phyloP scores from a whole-genome alignment of 2,797 vertebrate species.

The Siniperca scherzeri region DNA sequence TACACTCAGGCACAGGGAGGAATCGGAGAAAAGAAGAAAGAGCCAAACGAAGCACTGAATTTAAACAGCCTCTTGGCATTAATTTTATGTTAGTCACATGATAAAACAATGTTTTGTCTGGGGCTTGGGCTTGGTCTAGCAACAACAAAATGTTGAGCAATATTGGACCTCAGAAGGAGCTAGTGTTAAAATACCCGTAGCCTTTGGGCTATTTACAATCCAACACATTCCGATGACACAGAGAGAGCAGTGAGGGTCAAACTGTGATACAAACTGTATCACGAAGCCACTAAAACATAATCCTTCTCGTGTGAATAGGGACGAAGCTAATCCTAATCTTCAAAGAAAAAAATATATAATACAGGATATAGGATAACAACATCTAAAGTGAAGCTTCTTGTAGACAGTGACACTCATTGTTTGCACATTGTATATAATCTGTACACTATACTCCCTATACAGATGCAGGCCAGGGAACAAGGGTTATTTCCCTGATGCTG shows the following conservation, averaged over 20 bases:
- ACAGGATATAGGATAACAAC: constrained; percentile 10
- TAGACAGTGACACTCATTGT: not conserved
- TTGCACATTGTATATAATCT: constrained; percentile 1
- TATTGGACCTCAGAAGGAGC: not conserved
- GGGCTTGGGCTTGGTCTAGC: constrained; percentile 20
- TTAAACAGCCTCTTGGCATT: not conserved
- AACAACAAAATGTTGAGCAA: constrained; percentile 30
- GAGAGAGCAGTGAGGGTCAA: constrained; percentile 34
- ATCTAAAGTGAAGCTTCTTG: not conserved
- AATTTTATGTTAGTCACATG: constrained; percentile 24
- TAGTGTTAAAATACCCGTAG: not conserved
- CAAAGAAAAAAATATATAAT: constrained; percentile 21
- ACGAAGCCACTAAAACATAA: constrained; percentile 62
- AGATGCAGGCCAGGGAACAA: not conserved
- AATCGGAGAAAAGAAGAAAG: not conserved
- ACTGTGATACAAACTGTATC: constrained; percentile 43
- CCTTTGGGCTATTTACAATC: constrained; percentile 27
- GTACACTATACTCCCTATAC: not conserved
- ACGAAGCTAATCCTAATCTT: constrained; percentile 73
- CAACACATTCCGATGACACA: constrained; percentile 35
- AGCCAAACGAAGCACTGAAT: not conserved
- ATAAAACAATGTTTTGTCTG: constrained; percentile 29
- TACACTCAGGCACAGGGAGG: constrained; percentile 4
- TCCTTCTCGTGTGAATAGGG: constrained; percentile 44
- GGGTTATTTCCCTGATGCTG: constrained; percentile 1